A percentile compares a stretch with the other conserved stretches of the same genome.
phyloP scores from a whole-genome alignment of 23 tunicate species.

The Pegea sp. region DNA sequence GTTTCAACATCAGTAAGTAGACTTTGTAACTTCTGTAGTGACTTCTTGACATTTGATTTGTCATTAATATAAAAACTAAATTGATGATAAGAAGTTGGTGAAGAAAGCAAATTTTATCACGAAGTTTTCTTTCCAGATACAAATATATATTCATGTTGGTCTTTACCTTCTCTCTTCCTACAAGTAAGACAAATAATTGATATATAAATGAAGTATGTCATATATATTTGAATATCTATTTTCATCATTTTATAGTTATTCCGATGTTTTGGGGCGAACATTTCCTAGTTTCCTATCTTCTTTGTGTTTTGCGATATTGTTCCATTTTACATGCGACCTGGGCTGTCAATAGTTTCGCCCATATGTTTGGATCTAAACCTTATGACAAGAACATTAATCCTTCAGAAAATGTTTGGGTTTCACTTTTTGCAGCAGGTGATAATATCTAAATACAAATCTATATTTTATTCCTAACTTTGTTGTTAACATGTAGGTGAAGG shows the following conservation, averaged over 20 bases:
- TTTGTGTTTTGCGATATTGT: constrained; percentile 25
- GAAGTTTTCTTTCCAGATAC: too few relatives aligned
- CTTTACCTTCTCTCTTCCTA: too few relatives aligned
- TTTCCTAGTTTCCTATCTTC: constrained; percentile 12
- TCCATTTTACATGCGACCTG: constrained; percentile 23
- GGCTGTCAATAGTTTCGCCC: constrained; percentile 78
- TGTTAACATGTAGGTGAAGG: constrained; percentile 90
- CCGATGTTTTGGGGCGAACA: constrained; percentile 39
- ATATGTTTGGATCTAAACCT: constrained; percentile 39
- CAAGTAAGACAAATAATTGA: too few relatives aligned
- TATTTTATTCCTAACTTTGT: neutral
- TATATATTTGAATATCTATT: neutral
- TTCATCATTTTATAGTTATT: constrained; percentile 6
- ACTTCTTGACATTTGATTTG: neutral
- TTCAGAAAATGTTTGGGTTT: constrained; percentile 31
- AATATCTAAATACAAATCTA: neutral
- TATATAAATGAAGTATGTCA: too few relatives aligned
- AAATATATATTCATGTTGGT: too few relatives aligned
- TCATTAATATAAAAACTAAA: too few relatives aligned
- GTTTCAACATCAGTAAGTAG: constrained; percentile 36
- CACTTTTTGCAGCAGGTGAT: constrained; percentile 30
- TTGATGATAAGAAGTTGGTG: too few relatives aligned
- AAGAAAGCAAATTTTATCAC: too few relatives aligned
- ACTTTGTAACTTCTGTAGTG: neutral
- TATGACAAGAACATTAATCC: constrained; percentile 53